phyloP scores from a whole-genome alignment of 2,113 vertebrate species.

The Bubalus kerabau region DNA sequence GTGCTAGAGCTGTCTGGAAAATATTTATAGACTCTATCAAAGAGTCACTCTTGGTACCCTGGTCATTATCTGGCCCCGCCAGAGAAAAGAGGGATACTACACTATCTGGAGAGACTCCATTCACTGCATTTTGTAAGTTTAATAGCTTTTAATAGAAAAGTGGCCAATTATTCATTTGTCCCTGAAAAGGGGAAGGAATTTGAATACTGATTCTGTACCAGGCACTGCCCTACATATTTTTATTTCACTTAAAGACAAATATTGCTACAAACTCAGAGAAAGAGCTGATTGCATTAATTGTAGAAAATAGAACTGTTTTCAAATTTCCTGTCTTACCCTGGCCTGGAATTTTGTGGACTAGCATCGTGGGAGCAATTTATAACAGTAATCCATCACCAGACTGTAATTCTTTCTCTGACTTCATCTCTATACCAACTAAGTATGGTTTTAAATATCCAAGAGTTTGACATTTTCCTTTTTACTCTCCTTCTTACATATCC shows the following conservation, averaged over 20 bases:
- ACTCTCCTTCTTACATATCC: neutral
- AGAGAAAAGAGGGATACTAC: neutral
- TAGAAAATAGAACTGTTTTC: neutral
- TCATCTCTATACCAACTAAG: neutral
- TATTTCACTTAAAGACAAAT: neutral
- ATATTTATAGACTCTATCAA: neutral
- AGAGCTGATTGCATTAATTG: neutral
- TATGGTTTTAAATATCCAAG: neutral
- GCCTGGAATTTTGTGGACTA: neutral
- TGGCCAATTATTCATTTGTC: neutral
- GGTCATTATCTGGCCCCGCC: neutral
- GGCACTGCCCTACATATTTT: neutral
- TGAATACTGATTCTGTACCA: neutral
- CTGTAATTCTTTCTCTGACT: neutral
- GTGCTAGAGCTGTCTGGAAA: neutral
- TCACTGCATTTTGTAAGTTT: neutral
- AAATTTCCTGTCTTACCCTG: neutral
- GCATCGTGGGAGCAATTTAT: neutral
- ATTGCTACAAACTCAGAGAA: neutral
- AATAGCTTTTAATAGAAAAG: neutral
- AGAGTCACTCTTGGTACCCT: neutral
- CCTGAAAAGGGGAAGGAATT: neutral
- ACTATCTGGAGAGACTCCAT: neutral
- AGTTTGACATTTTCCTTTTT: neutral
- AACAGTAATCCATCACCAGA: neutral